Evolutionary conservation across 1,140 invertebrate genomes (phyloP).

Genomic region (Lasioglossum baleicum): DNA sequence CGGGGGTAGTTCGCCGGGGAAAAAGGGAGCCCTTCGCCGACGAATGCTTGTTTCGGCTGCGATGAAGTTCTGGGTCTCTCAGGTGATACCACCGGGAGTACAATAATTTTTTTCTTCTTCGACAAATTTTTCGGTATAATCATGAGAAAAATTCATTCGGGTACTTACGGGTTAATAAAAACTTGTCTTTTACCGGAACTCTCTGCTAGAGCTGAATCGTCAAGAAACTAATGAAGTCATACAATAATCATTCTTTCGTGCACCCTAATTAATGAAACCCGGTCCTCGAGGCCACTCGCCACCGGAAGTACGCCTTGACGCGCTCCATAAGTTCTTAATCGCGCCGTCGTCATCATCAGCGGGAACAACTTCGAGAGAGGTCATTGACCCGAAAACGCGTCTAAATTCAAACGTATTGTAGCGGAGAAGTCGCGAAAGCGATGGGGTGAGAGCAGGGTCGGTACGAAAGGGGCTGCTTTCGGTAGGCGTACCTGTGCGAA

Average conservation of each 20-base stretch:
- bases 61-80: too few species aligned
- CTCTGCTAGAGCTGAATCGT: too few species aligned
- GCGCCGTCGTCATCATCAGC: background rate
- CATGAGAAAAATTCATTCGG: too few species aligned
- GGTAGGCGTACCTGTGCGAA: background rate
- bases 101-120: too few species aligned
- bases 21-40: too few species aligned
- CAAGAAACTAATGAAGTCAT: too few species aligned
- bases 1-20: background rate
- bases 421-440: background rate
- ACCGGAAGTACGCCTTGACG: background rate
- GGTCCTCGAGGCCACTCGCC: background rate
- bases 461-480: constrained; percentile 2
- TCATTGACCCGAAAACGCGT: constrained; percentile 28
- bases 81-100: too few species aligned
- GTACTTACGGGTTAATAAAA: too few species aligned
- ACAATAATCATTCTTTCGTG: background rate
- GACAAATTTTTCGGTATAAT: too few species aligned
- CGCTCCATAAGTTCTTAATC: background rate
- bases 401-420: constrained; percentile 59
- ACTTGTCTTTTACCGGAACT: too few species aligned
- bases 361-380: background rate
- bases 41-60: too few species aligned
- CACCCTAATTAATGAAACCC: background rate
- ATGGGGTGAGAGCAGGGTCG: background rate